phyloP scores from a whole-genome alignment of 2,113 vertebrate genomes.

The Dasyornis broadbenti region DNA sequence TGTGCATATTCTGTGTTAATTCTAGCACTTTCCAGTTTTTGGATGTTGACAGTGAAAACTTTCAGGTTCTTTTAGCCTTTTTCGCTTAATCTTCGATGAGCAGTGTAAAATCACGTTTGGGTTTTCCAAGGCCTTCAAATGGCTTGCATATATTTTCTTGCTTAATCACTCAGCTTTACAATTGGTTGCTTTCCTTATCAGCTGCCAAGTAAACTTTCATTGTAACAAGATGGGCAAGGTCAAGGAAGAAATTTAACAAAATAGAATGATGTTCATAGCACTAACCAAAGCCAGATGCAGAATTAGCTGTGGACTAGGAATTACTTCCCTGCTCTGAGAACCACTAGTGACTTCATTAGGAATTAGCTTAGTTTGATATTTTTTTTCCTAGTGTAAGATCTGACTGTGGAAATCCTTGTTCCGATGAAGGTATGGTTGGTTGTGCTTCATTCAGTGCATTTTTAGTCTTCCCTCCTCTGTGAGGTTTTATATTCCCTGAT shows the following conservation, averaged over 20 bases:
- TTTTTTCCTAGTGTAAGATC: background rate
- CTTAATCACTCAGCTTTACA: background rate
- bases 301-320: background rate
- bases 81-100: background rate
- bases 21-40: background rate
- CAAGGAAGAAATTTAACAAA: background rate
- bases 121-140: background rate
- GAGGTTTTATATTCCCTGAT: background rate
- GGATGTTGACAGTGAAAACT: background rate
- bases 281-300: background rate
- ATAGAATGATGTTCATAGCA: background rate
- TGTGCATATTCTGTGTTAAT: background rate
- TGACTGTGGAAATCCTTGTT: background rate
- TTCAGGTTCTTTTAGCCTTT: background rate
- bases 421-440: background rate
- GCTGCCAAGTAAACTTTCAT: background rate
- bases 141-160: background rate
- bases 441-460: background rate
- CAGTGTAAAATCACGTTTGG: background rate
- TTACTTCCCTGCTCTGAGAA: background rate
- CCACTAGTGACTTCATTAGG: background rate
- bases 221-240: background rate
- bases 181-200: background rate
- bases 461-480: background rate
- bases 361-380: background rate